phyloP scores from a whole-genome alignment of 2,888 invertebrate species.

The Aromia moschata region DNA sequence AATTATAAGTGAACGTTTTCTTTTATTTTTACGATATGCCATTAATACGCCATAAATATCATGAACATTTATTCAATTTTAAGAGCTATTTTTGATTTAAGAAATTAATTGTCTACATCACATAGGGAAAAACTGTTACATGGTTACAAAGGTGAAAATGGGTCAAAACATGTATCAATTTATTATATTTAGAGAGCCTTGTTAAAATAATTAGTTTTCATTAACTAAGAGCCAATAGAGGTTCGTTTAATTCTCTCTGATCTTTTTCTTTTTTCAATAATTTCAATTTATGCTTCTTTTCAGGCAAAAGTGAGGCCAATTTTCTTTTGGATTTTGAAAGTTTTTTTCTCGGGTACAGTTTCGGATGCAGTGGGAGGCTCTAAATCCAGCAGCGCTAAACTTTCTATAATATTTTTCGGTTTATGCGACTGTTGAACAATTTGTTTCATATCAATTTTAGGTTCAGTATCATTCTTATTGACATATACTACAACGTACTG shows the following conservation, averaged over 20 bases:
- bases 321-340: slow-evolving; percentile 74
- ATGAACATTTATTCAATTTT: no score
- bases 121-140: background rate
- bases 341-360: slow-evolving; percentile 58
- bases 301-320: slow-evolving; percentile 66
- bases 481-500: slow-evolving; percentile 84
- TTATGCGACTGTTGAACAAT: slow-evolving; percentile 50
- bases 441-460: slow-evolving; percentile 60
- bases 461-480: slow-evolving; percentile 77
- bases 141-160: background rate
- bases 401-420: slow-evolving; percentile 83
- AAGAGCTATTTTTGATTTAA: no score
- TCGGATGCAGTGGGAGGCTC: slow-evolving; percentile 55
- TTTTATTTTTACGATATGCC: no score
- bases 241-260: slow-evolving; percentile 69
- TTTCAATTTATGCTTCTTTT: slow-evolving; percentile 66
- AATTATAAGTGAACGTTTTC: no score
- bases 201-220: slow-evolving; percentile 9
- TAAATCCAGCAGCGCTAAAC: slow-evolving; percentile 76
- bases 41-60: no score
- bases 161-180: background rate
- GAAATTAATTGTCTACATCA: no score
- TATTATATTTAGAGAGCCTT: slow-evolving; percentile 12
- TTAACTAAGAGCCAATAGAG: slow-evolving; percentile 73
- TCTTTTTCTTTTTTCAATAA: slow-evolving; percentile 49